Base-by-base conservation (phyloP, 2,113 vertebrate species). In the Lepisosteus oculatus region DNA sequence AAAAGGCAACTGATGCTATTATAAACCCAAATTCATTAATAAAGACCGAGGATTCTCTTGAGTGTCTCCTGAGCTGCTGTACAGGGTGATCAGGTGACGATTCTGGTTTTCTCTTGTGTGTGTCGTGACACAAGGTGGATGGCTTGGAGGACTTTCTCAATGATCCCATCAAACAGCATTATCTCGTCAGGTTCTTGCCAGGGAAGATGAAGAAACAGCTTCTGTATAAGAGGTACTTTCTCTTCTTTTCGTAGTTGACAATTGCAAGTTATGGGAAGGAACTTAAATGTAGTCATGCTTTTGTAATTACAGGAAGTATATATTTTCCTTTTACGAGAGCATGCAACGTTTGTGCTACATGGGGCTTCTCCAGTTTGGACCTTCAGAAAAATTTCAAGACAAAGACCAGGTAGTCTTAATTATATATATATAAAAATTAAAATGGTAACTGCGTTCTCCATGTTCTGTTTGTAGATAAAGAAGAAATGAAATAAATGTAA, bases 291-390 rank as follows among this genome's bases (percentile, higher is more conserved):
- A 47, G 7, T 17, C 3, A 3, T 17, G 1, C 43, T 55, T 29
- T 70, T 43, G 9, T 77, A 45, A 3, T 76, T 80, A 3, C 81
- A 99, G 97, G 88, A 94, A 89, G 42, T 99, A 99, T 82, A 92
- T 99, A 61, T 96, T 94, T 62, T 90, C 89, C 0, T 94, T 98
- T 72, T 81, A 93, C n/a, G 95, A 98, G 87, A 94, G 85, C 76
- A 86, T 99, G 57, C 94, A 98, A 75, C 91, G 90, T 29, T 75
- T 99, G 29, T 92, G 90, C 78, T 97, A 91, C 72, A 97, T 99
- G 95, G 97, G 97, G 17, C 79, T 99, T 72, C 76, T 99, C 64
- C 97, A 98, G 81, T 98, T 98, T 61, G 95, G 93, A 1, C 94
- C 95, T 51, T 81, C 86, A 1, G 94, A 95, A 77, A 98, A 95